Base-by-base conservation (phyloP, 2,797 vertebrate genomes). In the Mycteria americana region DNA sequence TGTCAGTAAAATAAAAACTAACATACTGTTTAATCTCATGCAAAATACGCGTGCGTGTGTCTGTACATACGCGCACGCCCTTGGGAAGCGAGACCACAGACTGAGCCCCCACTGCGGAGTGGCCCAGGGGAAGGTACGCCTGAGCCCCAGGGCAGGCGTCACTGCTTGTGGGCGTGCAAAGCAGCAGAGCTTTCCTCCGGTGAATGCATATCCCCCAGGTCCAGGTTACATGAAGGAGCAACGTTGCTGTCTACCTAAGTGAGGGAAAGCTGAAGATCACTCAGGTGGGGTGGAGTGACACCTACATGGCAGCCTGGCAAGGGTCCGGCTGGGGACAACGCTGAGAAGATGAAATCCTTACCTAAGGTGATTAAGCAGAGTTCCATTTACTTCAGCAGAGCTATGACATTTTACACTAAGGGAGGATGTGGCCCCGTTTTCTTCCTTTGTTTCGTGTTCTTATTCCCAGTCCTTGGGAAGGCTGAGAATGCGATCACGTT, bases 311-410 rank as follows among this genome's bases (percentile, higher is more conserved):
- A 81, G 10, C 27, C 85, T 93, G 85, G 79, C 88, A 84, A 73
- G 16, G 31, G 18, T 88, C 65, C 92, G 92, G 59, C 41, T 65
- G 41, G 7, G 37, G 27, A 86, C 10, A 70, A 28, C 2, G 3
- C 30, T 69, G 68, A 64, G 72, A 25, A 53, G 85, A 68, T 80
- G 24, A 89, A 92, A 94, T 83, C 85, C 76, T 75, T 92, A 81
- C 59, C 73, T 92, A 94, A 96, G 82, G 62, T 84, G 54, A 91
- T 96, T 95, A 91, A 59, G 59, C 31, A 31, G 39, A 85, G 62
- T 35, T 25, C 43, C 69, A 43, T 84, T 91, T 93, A 33, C 69
- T 87, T 81, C 54, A 78, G 73, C 69, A 65, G 51, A 92, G 69
- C 72, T 75, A 39, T 83, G 68, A 74, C 65, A 63, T 88, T 93